phyloP scores from a whole-genome alignment of 2,888 invertebrate genomes.

The Synanthedon formicaeformis region DNA sequence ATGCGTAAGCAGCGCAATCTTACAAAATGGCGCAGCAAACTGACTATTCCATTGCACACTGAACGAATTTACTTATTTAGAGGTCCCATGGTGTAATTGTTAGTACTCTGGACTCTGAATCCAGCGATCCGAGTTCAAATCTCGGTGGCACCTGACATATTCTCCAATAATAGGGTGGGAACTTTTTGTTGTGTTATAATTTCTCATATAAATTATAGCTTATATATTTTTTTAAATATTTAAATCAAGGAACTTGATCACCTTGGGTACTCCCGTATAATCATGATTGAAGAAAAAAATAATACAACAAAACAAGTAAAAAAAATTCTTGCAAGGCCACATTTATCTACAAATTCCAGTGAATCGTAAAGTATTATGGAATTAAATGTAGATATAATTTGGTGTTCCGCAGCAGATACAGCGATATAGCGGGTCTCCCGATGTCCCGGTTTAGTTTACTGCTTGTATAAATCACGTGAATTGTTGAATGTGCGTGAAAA shows the following conservation, averaged over 20 bases:
- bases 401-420: conserved; percentile 12
- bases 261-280: no score
- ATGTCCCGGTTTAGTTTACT: conserved; percentile 42
- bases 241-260: no score
- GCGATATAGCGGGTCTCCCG: conserved; percentile 10
- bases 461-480: conserved; percentile 58
- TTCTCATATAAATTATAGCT: no score
- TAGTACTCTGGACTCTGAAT: conserved; percentile 85
- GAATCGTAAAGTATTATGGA: neutral
- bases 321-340: no score
- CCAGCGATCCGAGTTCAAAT: conserved; percentile 85
- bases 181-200: no score
- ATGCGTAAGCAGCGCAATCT: no score
- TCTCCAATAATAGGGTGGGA: no score
- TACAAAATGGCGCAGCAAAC: neutral
- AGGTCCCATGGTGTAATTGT: conserved; percentile 82
- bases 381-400: conserved; percentile 8
- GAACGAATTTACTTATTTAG: neutral
- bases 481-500: conserved; percentile 68
- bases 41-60: no score
- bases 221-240: no score
- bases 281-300: no score
- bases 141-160: conserved; percentile 68
- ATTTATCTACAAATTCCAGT: no score
- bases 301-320: no score